Base-by-base conservation (phyloP, 2,888 invertebrate genomes). In the Rotaria socialis region DNA sequence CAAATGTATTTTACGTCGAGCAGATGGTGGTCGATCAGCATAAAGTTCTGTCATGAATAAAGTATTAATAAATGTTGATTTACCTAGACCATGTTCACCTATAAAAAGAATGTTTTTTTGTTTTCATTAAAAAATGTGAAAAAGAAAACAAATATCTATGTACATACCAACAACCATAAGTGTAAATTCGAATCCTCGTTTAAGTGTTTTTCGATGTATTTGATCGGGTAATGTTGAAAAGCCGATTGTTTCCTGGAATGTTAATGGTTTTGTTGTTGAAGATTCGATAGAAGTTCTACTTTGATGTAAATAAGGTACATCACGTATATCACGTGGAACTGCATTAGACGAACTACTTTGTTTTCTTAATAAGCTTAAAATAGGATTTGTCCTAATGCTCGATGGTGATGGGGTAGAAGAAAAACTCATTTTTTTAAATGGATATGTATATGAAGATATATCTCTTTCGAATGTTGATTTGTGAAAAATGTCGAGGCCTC, bases 1-100 rank as follows among this genome's bases (percentile, higher is more conserved):
- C 35, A 35, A 35, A 50, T 11, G 50, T 35, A 27, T 24, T 35
- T 84, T 84, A 84, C 52, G 19, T 84, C 47, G 41, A 47, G 27
- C 41, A n/a, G 19, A 41, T n/a, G 47, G 60, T 58, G 60, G 43
- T 43, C 85, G 55, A 43, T 87, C 85, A 6, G 84, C 47, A 58
- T 87, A 87, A 24, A 87, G 58, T 84, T 87, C 85, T 55, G 87
- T 87, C 85, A 85, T 85, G 84, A 87, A 87, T 27, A 87, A 75
- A 43, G 85, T 85, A 74, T 87, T 87, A 7, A 87, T 85, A n/a
- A 87, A 67, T 43, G 87, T 87, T 35, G 85, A 85, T 84, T 87
- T 87, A 52, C 87, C 87, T 10, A 87, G 27, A 60, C 87, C 87
- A 35, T 85, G 80, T 52, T 87, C 87, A 43, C 85, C 85, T 85